Evolutionary conservation across 2,888 invertebrate genomes (phyloP).

Genomic region (Malthinus seriepunctatus): DNA sequence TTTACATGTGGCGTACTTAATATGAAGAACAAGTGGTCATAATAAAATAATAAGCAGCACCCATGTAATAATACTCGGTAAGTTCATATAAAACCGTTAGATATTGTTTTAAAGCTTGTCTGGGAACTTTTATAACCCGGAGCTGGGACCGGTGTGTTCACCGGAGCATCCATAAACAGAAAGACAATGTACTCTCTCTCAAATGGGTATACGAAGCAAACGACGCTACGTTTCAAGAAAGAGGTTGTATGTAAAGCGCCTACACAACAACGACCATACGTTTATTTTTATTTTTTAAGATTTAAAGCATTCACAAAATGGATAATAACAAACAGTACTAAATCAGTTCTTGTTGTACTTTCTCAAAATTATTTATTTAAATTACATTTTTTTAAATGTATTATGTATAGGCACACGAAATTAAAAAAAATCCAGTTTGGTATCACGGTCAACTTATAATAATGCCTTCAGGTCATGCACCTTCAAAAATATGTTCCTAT

Average conservation of each 20-base stretch:
- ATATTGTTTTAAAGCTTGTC: slow-evolving; percentile 11
- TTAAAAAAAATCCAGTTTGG: too few relatives aligned
- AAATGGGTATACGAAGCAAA: not conserved
- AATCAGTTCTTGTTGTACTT: not conserved
- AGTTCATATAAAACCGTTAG: slow-evolving; percentile 13
- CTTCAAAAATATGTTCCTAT: too few relatives aligned
- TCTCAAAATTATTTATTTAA: not conserved
- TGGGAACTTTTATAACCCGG: slow-evolving; percentile 11
- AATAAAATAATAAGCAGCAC: not conserved
- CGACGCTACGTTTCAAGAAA: slow-evolving; percentile 1
- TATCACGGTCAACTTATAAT: too few relatives aligned
- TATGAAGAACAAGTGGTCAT: slow-evolving; percentile 3
- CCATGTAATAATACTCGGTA: not conserved
- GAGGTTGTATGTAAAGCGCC: not conserved
- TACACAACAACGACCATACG: not conserved
- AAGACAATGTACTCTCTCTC: slow-evolving; percentile 7
- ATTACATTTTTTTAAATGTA: too few relatives aligned
- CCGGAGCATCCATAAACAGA: slow-evolving; percentile 9
- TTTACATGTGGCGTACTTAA: not conserved
- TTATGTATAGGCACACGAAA: too few relatives aligned
- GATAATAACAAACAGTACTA: not conserved
- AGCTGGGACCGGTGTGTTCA: slow-evolving; percentile 9
- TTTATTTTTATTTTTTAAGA: not conserved
- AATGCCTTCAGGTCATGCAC: too few relatives aligned
- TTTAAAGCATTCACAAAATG: not conserved